phyloP scores from a whole-genome alignment of 2,888 invertebrate species.

The Corbicula japonica region DNA sequence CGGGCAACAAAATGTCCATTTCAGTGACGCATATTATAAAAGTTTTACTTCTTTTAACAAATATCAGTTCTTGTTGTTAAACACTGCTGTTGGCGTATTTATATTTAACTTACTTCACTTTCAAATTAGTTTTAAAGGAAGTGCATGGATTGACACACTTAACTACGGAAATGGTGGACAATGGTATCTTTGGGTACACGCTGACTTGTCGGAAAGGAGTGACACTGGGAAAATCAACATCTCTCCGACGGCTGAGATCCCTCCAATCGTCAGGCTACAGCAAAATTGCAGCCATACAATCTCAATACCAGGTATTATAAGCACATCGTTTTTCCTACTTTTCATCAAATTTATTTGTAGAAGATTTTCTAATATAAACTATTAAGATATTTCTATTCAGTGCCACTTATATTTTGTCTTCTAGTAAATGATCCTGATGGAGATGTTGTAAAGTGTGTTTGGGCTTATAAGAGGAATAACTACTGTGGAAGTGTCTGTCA shows the following conservation, averaged over 20 bases:
- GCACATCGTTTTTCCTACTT: too few relatives aligned
- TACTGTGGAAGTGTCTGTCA: slow-evolving; percentile 30
- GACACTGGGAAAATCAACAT: slow-evolving; percentile 46
- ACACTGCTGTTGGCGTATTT: neutral
- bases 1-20: neutral
- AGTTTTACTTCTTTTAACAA: neutral
- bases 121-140: slow-evolving; percentile 41
- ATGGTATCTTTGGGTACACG: slow-evolving; percentile 39
- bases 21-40: neutral
- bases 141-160: slow-evolving; percentile 35
- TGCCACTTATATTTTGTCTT: neutral
- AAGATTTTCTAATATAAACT: too few relatives aligned
- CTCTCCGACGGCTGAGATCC: slow-evolving; percentile 40
- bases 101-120: neutral
- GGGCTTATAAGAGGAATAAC: neutral
- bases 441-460: slow-evolving; percentile 35
- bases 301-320: slow-evolving; percentile 42
- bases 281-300: slow-evolving; percentile 41
- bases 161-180: slow-evolving; percentile 28
- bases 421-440: slow-evolving; percentile 31
- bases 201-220: slow-evolving; percentile 16
- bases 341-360: too few relatives aligned
- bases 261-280: slow-evolving; percentile 42
- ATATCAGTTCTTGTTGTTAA: neutral
- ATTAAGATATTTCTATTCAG: neutral